Evolutionary conservation across 2,888 invertebrate genomes (phyloP), one percentile per base, ranked within the genome.

Genomic region (Trileptium ribeirensis): DNA sequence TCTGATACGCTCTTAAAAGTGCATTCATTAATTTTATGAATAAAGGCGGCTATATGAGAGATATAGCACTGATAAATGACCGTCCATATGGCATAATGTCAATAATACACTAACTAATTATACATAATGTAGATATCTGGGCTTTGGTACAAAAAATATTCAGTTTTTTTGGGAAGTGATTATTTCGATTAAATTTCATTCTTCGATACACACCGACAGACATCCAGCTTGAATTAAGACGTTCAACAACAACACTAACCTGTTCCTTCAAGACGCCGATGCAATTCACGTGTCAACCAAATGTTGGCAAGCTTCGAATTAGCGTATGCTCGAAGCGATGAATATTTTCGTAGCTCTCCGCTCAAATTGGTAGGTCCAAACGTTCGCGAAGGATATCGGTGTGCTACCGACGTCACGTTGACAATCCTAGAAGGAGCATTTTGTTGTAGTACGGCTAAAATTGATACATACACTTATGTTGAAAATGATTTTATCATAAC

Each of bases 281-380:
- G 80, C 37, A 89, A 84, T 81, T 89, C 89, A 67, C 86, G 85
- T 0, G 88, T 88, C 82, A 89, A 89, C 36, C 89, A 82, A 24
- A 89, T 81, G 81, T 87, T 87, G 33, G 88, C 88, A 33, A 89
- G 83, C 82, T 89, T 89, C 3, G 87, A 87, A 79, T 86, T 86
- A 77, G 83, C 85, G 83, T 89, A 89, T 1, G 86, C 84, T 31
- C 80, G 39, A 33, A 81, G 82, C 0, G 83, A 83, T 70, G 83
- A 81, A 77, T 85, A 87, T 1, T 79, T 79, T 38, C 86, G 87
- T 74, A 83, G 82, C 38, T 84, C 83, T 24, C 81, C 79, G 75
- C 82, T 83, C 67, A 87, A 75, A 75, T 75, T 38, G 24, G 24
- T 15, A 81, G 87, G 85, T 31, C 84, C 83, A 38, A 86, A 81